Evolutionary conservation across 2,797 vertebrate genomes (phyloP), one percentile per base, ranked within the genome.

Genomic region (Prunella strophiata): DNA sequence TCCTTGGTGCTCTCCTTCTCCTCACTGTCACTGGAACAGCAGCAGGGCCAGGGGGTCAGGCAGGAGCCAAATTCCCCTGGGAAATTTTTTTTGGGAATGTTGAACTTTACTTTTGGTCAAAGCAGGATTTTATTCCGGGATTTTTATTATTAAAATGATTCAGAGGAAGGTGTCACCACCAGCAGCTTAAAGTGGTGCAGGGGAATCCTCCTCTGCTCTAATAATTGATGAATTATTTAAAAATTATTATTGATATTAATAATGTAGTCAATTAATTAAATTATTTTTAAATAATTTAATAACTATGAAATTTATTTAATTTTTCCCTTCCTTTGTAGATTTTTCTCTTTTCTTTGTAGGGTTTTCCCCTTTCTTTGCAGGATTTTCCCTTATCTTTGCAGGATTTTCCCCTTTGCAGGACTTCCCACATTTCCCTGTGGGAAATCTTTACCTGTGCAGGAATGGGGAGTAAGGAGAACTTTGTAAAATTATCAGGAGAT

Each of bases 1-100:
- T 97, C 97, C 70, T 97, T 98, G 93, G 98, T 98, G 78, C 96
- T 97, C 88, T 99, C 98, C 50, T 95, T 79, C 93, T 98, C 99
- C 45, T 99, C 98, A 1, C 99, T 99, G 86, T 99, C 99, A 34
- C 99, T 99, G 98, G 32, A 88, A 90, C 27, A 75, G 78, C 34
- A 94, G 73, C 3, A 1, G 57, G 43, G 6, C 18, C 32, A 8
- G 1, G 34, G 65, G 45, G 4, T 90, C 80, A 93, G 93, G 47
- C 1, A 13, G 20, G 22, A 72, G 8, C 25, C 0, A 2, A 5
- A 16, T 65, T 13, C 67, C 20, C 25, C 21, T 2, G 1, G 65
- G 14, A 32, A 32, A 18, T 5, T 8, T 6, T 5, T 5, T 2
- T 5, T 8, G 36, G 52, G 45, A 58, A 14, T 12, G 40, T 11